Conservation (phyloP, 2,888 invertebrate genomes). For the Glyphotaelius pellucidus region DNA sequence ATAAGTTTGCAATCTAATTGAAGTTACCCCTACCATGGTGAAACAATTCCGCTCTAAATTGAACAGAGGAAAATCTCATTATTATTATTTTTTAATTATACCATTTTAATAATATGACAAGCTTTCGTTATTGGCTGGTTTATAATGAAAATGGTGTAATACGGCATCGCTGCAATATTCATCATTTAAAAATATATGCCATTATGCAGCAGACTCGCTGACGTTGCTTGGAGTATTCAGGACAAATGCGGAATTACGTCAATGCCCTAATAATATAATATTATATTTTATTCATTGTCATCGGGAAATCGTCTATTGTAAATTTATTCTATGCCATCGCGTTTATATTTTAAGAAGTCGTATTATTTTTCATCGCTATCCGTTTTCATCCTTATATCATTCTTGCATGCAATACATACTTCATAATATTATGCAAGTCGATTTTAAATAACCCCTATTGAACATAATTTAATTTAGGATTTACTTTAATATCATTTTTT, state of each 20-base stretch:
- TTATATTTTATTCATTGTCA: constrained; percentile 4
- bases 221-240: not conserved
- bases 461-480: too few relatives aligned
- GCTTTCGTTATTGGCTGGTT: not conserved
- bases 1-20: not conserved
- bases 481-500: too few relatives aligned
- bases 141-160: not conserved
- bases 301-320: not conserved
- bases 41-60: not conserved
- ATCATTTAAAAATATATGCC: not conserved
- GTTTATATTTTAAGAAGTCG: not conserved
- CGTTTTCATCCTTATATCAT: not conserved
- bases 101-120: not conserved
- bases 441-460: too few relatives aligned
- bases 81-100: not conserved
- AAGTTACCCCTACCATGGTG: not conserved
- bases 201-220: not conserved
- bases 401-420: not conserved
- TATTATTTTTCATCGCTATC: not conserved
- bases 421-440: too few relatives aligned
- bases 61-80: not conserved
- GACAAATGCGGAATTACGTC: not conserved
- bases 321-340: not conserved
- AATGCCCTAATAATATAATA: constrained; percentile 5
- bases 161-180: not conserved